Evolutionary conservation across 2,797 vertebrate genomes (phyloP).

Genomic region (Channa striata): DNA sequence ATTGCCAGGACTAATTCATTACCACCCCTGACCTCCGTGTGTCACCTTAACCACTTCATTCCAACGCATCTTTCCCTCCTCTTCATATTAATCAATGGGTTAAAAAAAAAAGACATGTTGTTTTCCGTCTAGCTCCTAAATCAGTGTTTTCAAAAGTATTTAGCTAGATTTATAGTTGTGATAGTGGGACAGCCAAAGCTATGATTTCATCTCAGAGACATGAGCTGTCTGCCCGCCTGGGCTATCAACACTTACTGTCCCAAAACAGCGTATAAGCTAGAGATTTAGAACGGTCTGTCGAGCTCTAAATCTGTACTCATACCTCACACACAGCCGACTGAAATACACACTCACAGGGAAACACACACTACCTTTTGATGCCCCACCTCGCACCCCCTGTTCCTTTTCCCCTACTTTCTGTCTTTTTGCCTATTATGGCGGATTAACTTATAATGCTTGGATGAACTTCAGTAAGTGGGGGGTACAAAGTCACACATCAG

Average conservation of each 20-base stretch:
- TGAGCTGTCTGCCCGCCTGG: conserved; percentile 46
- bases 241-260: conserved; percentile 70
- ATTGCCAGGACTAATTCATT: conserved; percentile 26
- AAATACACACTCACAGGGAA: conserved; percentile 24
- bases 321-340: conserved; percentile 64
- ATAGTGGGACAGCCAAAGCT: conserved; percentile 14
- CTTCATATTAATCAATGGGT: conserved; percentile 23
- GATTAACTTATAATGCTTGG: conserved; percentile 88
- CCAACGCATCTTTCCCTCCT: conserved; percentile 26
- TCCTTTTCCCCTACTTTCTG: conserved; percentile 48
- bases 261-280: conserved; percentile 72
- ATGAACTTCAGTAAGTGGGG: conserved; percentile 81
- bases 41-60: conserved; percentile 11
- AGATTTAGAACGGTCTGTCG: conserved; percentile 71
- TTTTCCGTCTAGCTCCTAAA: background rate
- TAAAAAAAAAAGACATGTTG: conserved; percentile 23
- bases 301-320: conserved; percentile 66
- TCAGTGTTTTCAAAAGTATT: conserved; percentile 31
- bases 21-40: conserved; percentile 16
- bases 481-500: conserved; percentile 81
- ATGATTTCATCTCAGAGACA: conserved; percentile 58
- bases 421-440: conserved; percentile 84
- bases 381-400: conserved; percentile 37
- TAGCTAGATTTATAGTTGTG: conserved; percentile 42
- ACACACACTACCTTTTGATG: conserved; percentile 56